Conservation (phyloP, 2,888 invertebrate species). For the Mayetiola destructor region DNA sequence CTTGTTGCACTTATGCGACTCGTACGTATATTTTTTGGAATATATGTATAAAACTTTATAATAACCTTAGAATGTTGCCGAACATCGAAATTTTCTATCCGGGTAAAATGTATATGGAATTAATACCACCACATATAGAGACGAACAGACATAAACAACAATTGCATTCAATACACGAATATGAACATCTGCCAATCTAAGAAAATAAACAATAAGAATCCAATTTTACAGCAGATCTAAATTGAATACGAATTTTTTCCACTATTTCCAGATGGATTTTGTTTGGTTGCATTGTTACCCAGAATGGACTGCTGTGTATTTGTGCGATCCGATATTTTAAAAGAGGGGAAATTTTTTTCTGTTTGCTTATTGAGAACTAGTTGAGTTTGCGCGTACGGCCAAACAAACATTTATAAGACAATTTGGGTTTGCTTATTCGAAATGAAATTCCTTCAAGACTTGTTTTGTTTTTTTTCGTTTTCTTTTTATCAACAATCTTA, state of each 20-base stretch:
- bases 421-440: background rate
- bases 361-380: constrained; percentile 1
- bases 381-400: background rate
- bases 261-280: background rate
- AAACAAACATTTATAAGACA: background rate
- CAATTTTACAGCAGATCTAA: constrained; percentile 8
- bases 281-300: background rate
- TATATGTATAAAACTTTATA: too few species aligned
- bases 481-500: too few species aligned
- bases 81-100: too few species aligned
- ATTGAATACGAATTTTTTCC: background rate
- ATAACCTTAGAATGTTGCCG: too few species aligned
- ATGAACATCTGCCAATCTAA: constrained; percentile 14
- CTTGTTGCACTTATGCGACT: too few species aligned
- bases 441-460: background rate
- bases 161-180: background rate
- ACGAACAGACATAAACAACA: background rate
- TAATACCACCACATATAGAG: background rate
- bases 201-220: constrained; percentile 15
- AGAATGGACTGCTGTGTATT: background rate
- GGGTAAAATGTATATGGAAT: too few species aligned
- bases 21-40: too few species aligned
- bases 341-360: background rate
- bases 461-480: background rate
- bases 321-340: background rate